These are phyloP conservation scores for Chiloscyllium punctatum DNA, from an alignment of 2,797 vertebrate genomes.

Conservation along the genomic window DNA sequence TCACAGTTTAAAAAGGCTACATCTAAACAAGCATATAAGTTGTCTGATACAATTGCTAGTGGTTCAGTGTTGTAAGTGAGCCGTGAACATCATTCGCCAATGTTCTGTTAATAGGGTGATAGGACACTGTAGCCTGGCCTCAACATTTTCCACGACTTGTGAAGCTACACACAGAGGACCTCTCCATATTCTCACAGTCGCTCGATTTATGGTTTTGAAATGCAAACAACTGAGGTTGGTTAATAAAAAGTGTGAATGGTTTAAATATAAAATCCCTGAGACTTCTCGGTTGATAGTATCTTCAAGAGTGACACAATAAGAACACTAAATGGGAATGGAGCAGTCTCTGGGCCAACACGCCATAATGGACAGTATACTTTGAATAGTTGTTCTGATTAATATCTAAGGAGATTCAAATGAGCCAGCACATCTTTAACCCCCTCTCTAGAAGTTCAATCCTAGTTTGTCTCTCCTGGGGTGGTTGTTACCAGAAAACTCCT, in stretches of 20 bases:
- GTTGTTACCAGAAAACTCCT: no score
- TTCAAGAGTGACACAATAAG: neutral
- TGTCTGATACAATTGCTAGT: neutral
- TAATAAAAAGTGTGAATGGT: neutral
- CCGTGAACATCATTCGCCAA: neutral
- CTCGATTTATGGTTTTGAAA: neutral
- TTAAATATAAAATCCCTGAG: neutral
- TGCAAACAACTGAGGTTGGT: neutral
- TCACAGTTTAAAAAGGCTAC: neutral
- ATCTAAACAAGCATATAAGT: no score
- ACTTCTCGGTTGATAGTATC: neutral
- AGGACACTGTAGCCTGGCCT: no score
- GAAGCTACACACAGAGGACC: neutral
- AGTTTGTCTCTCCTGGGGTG: neutral
- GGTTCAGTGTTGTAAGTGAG: neutral
- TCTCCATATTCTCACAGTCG: no score
- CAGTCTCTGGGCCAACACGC: neutral
- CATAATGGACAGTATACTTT: neutral
- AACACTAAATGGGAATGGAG: neutral
- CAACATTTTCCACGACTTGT: neutral
- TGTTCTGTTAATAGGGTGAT: neutral
- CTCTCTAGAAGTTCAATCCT: neutral
- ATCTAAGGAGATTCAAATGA: neutral
- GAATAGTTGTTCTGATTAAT: conserved; percentile 4
- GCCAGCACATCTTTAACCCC: neutral